Conservation (phyloP, 2,888 invertebrate genomes). For the Sphaerophoria rueppellii region DNA sequence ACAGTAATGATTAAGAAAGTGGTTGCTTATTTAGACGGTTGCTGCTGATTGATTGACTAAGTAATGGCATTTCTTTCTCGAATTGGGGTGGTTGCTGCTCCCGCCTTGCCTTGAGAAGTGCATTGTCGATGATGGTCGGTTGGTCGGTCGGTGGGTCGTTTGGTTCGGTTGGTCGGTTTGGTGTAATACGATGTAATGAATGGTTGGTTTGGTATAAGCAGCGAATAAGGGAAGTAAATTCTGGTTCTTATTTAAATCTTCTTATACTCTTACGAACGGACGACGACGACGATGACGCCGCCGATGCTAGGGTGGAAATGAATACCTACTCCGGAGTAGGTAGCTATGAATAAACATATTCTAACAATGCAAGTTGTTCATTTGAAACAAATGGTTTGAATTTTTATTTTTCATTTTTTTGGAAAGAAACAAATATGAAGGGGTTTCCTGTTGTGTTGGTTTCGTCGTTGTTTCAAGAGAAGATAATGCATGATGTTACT, state of each 20-base stretch:
- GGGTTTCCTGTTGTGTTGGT: neutral
- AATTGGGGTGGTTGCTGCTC: neutral
- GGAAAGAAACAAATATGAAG: neutral
- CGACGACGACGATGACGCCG: too few relatives aligned
- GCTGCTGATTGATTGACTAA: constrained; percentile 62
- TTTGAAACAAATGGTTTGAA: constrained; percentile 37
- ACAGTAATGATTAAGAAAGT: constrained; percentile 46
- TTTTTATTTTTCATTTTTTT: neutral
- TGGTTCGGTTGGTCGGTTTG: too few relatives aligned
- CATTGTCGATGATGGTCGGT: too few relatives aligned
- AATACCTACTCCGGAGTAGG: neutral
- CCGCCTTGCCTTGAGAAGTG: too few relatives aligned
- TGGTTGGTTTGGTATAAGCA: constrained; percentile 2
- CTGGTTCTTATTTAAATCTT: constrained; percentile 11
- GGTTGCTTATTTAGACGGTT: constrained; percentile 47
- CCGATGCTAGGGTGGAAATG: neutral
- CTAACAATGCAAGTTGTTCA: constrained; percentile 30
- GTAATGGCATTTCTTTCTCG: constrained; percentile 39
- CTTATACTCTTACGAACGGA: neutral
- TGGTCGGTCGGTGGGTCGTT: too few relatives aligned
- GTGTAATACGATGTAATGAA: too few relatives aligned
- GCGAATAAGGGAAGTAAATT: constrained; percentile 28
- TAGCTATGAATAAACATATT: neutral
- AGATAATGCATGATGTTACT: constrained; percentile 4
- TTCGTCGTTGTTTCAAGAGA: neutral